These are phyloP conservation scores for Cryptocephalus moraei DNA, from an alignment of 2,888 invertebrate species.

Conservation along the genomic window DNA sequence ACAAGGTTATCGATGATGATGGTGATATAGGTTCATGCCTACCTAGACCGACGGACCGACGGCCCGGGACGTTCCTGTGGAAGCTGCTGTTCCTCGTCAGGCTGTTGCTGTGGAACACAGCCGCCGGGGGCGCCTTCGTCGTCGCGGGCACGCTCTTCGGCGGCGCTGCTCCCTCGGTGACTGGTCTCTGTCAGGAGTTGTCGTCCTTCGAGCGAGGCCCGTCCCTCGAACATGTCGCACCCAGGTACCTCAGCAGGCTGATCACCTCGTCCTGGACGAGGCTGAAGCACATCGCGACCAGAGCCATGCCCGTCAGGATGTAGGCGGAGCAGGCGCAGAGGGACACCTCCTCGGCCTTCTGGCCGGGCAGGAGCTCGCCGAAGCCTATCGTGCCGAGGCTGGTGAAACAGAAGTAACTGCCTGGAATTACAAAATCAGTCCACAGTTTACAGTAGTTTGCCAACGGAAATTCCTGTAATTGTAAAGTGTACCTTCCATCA, in stretches of 20 bases:
- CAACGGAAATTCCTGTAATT: no score
- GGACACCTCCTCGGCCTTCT: conserved; percentile 52
- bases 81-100: conserved; percentile 48
- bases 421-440: conserved; percentile 7
- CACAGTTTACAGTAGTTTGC: no score
- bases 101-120: conserved; percentile 39
- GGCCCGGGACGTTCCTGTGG: conserved; percentile 53
- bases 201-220: conserved; percentile 36
- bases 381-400: conserved; percentile 71
- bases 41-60: conserved; percentile 45
- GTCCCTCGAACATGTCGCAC: conserved; percentile 25
- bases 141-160: conserved; percentile 34
- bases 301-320: conserved; percentile 73
- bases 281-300: conserved; percentile 82
- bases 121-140: conserved; percentile 33
- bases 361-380: conserved; percentile 66
- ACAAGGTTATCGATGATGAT: no score
- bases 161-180: conserved; percentile 39
- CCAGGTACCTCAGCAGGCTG: conserved; percentile 14
- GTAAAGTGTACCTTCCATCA: no score
- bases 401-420: conserved; percentile 67
- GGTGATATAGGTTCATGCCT: no score
- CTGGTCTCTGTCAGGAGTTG: conserved; percentile 45
- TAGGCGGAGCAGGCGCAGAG: conserved; percentile 71
- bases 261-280: conserved; percentile 62